Conservation (phyloP, 30 jellyfish, hydroid and myxozoan genomes). For the Cassiopea andromeda region DNA sequence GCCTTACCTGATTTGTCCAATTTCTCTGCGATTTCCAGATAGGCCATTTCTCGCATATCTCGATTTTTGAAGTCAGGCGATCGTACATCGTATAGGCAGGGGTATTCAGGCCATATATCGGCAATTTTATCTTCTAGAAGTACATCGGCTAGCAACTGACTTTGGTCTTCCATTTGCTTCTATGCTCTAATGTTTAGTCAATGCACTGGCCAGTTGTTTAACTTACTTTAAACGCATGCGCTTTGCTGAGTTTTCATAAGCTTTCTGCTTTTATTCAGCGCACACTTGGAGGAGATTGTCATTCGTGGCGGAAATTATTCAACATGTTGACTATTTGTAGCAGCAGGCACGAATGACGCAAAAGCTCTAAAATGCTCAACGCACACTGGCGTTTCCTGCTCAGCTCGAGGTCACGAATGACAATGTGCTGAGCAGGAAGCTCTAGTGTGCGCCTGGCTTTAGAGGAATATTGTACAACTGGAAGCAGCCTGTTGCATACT, state of each 20-base stretch:
- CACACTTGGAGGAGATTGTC: conserved; percentile 19
- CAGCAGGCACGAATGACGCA: conserved; percentile 8
- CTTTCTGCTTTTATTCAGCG: conserved; percentile 22
- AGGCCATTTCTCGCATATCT: conserved; percentile 16
- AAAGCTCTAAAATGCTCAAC: background rate
- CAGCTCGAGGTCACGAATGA: conserved; percentile 4
- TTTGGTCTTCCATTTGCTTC: background rate
- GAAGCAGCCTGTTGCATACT: no score
- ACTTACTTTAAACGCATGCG: conserved; percentile 4
- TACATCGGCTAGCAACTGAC: conserved; percentile 17
- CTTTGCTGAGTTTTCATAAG: background rate
- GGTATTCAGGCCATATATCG: conserved; percentile 38
- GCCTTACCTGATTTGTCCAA: background rate
- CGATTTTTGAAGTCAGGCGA: conserved; percentile 30
- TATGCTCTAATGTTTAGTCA: background rate
- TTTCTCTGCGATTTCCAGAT: background rate
- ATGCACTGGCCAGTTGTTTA: background rate
- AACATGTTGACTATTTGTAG: background rate
- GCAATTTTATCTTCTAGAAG: conserved; percentile 19
- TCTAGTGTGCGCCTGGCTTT: conserved; percentile 38
- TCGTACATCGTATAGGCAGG: conserved; percentile 27
- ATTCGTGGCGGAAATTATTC: conserved; percentile 16
- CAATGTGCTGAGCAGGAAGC: conserved; percentile 20
- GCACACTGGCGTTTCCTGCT: conserved; percentile 13
- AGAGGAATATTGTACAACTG: no score